These are phyloP conservation scores for Stenoptilia bipunctidactyla DNA, from an alignment of 2,888 invertebrate genomes.

Conservation along the genomic window DNA sequence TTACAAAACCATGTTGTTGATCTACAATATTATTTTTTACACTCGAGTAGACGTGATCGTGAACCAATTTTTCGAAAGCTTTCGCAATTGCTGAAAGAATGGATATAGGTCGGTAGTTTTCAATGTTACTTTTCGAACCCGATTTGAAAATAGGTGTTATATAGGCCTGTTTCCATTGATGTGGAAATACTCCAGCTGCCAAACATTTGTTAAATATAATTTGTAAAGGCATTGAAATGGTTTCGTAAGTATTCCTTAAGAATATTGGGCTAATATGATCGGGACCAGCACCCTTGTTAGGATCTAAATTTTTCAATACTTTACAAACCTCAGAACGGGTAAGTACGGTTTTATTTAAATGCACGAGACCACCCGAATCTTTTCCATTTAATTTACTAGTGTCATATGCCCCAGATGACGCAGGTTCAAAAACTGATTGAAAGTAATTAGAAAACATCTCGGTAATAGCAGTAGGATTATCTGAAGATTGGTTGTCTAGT, in stretches of 20 bases:
- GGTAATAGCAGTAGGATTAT: background rate
- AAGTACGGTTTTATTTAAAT: too few relatives aligned
- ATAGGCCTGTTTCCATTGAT: slow-evolving; percentile 1
- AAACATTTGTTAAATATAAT: slow-evolving; percentile 4
- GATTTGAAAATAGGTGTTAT: slow-evolving; percentile 3
- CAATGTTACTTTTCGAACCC: background rate
- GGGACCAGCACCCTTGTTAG: background rate
- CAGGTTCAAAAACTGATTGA: background rate
- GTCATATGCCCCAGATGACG: background rate
- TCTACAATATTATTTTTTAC: background rate
- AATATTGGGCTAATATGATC: slow-evolving; percentile 2
- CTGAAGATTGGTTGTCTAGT: background rate
- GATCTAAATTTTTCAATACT: background rate
- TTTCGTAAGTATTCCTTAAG: background rate
- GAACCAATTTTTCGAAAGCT: too few relatives aligned
- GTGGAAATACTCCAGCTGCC: background rate
- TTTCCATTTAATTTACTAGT: background rate
- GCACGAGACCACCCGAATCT: background rate
- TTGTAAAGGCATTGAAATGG: background rate
- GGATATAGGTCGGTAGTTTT: slow-evolving; percentile 1
- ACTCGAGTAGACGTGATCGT: too few relatives aligned
- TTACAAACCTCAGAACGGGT: background rate
- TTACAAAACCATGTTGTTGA: slow-evolving; percentile 3
- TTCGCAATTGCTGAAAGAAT: slow-evolving; percentile 2
- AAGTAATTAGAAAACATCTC: background rate